Evolutionary conservation across 2,113 vertebrate genomes (phyloP).

Genomic region (Vidua chalybeata): DNA sequence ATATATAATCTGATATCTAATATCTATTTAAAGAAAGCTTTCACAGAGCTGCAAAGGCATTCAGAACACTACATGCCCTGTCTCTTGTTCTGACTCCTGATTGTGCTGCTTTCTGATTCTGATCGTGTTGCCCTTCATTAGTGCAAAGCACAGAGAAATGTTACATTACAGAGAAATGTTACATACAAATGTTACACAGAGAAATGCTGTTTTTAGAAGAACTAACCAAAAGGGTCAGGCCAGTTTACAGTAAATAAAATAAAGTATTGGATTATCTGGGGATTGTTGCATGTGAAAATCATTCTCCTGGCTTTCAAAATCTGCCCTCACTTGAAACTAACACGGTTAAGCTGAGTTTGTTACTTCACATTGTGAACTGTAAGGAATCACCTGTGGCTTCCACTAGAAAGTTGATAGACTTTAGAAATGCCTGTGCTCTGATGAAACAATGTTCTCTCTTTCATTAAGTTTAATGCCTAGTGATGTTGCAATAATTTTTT

Average conservation of each 20-base stretch:
- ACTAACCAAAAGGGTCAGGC: neutral
- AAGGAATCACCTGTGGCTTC: neutral
- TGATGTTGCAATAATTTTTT: neutral
- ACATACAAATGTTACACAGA: neutral
- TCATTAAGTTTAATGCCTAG: neutral
- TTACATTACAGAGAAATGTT: neutral
- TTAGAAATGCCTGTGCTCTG: neutral
- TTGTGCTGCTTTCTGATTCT: neutral
- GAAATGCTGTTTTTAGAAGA: neutral
- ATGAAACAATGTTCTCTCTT: neutral
- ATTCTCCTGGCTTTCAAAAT: neutral
- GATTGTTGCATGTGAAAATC: neutral
- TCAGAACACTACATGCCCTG: neutral
- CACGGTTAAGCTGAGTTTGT: neutral
- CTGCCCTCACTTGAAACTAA: neutral
- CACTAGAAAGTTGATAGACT: neutral
- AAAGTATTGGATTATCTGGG: neutral
- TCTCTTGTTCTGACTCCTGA: neutral
- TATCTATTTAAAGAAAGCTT: neutral
- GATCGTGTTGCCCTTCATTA: neutral
- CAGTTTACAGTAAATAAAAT: neutral
- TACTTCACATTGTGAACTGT: neutral
- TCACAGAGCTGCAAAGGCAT: neutral
- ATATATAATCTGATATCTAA: neutral
- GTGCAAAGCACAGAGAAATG: neutral